These are phyloP conservation scores for Panagrolaimus sp. DNA, from an alignment of 1,140 invertebrate species.

Conservation along the genomic window DNA sequence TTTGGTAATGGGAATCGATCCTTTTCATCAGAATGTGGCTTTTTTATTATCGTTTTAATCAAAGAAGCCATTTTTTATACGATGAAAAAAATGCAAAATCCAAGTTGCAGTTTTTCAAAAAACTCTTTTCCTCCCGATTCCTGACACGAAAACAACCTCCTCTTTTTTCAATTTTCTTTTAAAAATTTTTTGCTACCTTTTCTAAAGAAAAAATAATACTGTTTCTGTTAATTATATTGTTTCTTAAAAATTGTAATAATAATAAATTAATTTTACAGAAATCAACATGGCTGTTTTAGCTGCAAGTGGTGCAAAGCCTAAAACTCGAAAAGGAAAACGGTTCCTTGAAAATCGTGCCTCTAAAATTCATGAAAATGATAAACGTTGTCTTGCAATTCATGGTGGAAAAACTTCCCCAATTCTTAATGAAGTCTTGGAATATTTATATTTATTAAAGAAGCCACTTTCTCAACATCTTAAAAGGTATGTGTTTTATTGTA, in stretches of 20 bases:
- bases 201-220: too few species aligned
- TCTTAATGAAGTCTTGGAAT: conserved; percentile 74
- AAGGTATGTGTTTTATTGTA: conserved; percentile 29
- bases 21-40: conserved; percentile 6
- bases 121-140: too few species aligned
- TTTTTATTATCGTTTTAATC: not conserved
- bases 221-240: too few species aligned
- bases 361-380: conserved; percentile 80
- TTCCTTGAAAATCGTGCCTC: conserved; percentile 75
- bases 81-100: too few species aligned
- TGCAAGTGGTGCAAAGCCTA: not conserved
- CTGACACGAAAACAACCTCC: too few species aligned
- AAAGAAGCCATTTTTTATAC: too few species aligned
- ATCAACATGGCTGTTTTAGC: not conserved
- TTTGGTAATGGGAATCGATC: not conserved
- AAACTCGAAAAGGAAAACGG: conserved; percentile 79
- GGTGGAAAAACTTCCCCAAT: conserved; percentile 76
- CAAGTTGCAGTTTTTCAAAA: too few species aligned
- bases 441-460: conserved; percentile 68
- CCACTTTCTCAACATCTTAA: conserved; percentile 60
- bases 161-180: too few species aligned
- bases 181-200: too few species aligned
- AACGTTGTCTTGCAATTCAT: conserved; percentile 77
- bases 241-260: too few species aligned
- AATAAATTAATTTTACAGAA: too few species aligned